Conservation (phyloP, 2,888 invertebrate species). For the Callinectes sapidus region DNA sequence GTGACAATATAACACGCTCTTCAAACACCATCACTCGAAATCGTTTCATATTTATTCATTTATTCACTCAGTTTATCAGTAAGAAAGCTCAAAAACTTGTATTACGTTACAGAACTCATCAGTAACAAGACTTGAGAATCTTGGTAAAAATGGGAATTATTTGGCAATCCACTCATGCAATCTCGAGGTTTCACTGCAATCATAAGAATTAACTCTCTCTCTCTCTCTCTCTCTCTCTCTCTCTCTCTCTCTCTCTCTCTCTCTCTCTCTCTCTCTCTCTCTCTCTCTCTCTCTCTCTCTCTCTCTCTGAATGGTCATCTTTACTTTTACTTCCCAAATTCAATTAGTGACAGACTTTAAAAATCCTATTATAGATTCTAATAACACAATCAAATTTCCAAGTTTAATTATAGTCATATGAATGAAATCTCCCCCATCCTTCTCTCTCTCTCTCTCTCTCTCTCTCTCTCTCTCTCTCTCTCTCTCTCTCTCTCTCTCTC, state of each 20-base stretch:
- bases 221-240: neutral
- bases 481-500: neutral
- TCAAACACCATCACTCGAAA: too few species aligned
- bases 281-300: neutral
- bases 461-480: neutral
- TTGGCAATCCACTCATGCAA: too few species aligned
- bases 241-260: neutral
- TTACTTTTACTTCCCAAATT: neutral
- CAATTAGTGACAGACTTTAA: neutral
- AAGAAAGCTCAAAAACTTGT: too few species aligned
- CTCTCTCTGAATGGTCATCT: neutral
- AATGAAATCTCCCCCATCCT: too few species aligned
- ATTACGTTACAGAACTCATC: too few species aligned
- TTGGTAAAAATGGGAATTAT: too few species aligned
- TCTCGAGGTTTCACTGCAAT: too few species aligned
- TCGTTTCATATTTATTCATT: too few species aligned
- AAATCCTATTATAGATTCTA: neutral
- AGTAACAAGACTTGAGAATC: too few species aligned
- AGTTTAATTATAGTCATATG: neutral
- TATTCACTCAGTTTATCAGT: too few species aligned
- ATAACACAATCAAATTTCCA: neutral
- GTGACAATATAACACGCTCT: too few species aligned
- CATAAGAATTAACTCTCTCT: too few species aligned
- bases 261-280: neutral
- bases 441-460: neutral